A percentile compares a stretch with the other conserved stretches of the same genome.
phyloP scores from a whole-genome alignment of 2,113 vertebrate species.

The Eulemur rufifrons region DNA sequence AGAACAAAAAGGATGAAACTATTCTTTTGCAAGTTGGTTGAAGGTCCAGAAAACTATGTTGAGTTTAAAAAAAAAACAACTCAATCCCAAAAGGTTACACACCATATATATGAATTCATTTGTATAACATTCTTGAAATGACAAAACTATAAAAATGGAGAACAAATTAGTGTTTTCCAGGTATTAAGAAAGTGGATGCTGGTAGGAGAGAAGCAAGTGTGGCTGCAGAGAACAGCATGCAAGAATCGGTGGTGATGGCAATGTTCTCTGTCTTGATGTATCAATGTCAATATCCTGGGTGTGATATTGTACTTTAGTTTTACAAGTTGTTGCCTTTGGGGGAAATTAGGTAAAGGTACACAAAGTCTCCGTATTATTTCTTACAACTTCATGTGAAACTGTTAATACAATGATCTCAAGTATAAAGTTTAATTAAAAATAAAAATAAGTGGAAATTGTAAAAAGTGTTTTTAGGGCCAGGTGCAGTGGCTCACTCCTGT shows the following conservation, averaged over 20 bases:
- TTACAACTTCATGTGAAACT: neutral
- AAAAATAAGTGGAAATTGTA: neutral
- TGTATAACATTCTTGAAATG: neutral
- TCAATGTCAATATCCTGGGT: neutral
- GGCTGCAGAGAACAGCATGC: neutral
- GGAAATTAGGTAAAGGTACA: neutral
- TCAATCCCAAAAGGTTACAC: neutral
- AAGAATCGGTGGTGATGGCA: neutral
- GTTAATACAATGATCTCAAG: neutral
- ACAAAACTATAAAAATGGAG: neutral
- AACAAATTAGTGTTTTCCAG: neutral
- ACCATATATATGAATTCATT: neutral
- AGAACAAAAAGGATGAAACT: neutral
- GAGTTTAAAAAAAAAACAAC: neutral
- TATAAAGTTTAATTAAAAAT: neutral
- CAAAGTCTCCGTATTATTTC: neutral
- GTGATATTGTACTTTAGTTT: neutral
- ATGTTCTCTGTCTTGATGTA: neutral
- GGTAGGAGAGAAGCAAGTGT: neutral
- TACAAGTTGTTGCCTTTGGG: neutral
- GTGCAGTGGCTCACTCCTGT: no score
- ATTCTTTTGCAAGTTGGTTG: neutral
- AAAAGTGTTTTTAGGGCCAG: neutral
- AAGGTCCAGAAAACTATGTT: neutral
- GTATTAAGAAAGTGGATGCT: neutral